Percentiles rank a stretch among this genome's conserved stretches.
Conservation (phyloP, 2,797 vertebrate genomes). For the Coregonus sp. region DNA sequence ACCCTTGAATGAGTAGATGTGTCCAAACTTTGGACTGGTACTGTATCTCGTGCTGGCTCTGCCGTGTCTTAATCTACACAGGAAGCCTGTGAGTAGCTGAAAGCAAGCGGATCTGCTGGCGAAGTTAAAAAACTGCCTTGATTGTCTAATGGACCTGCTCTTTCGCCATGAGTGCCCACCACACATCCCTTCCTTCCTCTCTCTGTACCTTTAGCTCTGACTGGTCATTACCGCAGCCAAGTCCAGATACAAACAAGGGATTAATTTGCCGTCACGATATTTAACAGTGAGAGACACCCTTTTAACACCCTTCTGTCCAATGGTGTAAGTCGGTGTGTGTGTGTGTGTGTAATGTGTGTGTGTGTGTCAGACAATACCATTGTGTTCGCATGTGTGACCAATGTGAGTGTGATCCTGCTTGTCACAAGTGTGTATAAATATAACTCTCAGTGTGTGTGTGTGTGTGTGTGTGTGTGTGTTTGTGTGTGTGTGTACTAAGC, state of each 20-base stretch:
- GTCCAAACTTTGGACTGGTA: no score
- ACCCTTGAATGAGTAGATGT: no score
- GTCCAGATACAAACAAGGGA: constrained; percentile 60
- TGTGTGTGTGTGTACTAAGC: neutral
- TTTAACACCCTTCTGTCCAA: constrained; percentile 46
- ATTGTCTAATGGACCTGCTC: constrained; percentile 27
- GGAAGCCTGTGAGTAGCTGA: no score
- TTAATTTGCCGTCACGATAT: constrained; percentile 54
- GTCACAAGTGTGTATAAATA: constrained; percentile 4
- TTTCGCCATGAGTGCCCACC: constrained; percentile 7
- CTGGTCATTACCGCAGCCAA: constrained; percentile 55
- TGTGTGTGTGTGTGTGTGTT: no score
- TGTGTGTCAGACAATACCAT: constrained; percentile 1
- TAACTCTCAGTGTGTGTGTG: neutral
- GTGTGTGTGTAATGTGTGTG: constrained; percentile 17
- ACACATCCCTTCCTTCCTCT: neutral
- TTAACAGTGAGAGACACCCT: constrained; percentile 52
- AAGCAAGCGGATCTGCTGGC: no score
- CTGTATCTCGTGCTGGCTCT: no score
- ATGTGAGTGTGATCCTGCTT: neutral
- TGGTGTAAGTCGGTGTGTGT: constrained; percentile 31
- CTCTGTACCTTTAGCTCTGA: constrained; percentile 41
- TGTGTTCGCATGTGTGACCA: neutral
- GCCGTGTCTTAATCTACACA: no score
- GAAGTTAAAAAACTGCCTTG: constrained; percentile 11